Conservation (phyloP, 2,888 invertebrate genomes). For the Amblyjoppa fuscipennis region DNA sequence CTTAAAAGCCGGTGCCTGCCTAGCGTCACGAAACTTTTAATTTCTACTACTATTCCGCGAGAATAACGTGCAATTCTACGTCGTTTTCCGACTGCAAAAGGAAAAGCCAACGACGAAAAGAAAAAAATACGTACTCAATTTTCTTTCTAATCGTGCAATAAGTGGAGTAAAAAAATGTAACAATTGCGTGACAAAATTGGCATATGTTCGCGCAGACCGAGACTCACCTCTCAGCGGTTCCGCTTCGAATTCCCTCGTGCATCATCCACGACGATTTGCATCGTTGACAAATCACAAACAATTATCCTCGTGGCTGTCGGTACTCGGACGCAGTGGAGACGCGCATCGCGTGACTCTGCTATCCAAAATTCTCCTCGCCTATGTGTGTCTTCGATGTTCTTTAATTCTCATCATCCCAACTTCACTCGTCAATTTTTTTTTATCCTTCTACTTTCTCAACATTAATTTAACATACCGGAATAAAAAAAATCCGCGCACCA, state of each 20-base stretch:
- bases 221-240: conserved; percentile 59
- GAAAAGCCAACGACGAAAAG: not conserved
- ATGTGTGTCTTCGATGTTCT: not conserved
- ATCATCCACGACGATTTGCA: conserved; percentile 52
- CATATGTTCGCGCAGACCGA: not conserved
- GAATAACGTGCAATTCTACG: not conserved
- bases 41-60: not conserved
- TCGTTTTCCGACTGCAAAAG: not conserved
- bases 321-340: conserved; percentile 14
- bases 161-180: not conserved
- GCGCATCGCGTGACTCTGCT: conserved; percentile 30
- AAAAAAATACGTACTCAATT: not conserved
- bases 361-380: not conserved
- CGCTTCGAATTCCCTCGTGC: conserved; percentile 26
- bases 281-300: conserved; percentile 41
- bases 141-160: not conserved
- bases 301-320: conserved; percentile 49
- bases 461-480: not conserved
- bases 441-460: not conserved
- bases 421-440: not conserved
- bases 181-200: not conserved
- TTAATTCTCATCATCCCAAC: not conserved
- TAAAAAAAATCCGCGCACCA: conserved; percentile 6
- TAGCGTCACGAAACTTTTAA: not conserved
- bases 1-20: conserved; percentile 39